These are phyloP conservation scores for Bufo gargarizans DNA, from an alignment of 2,113 vertebrate species.

Conservation along the genomic window DNA sequence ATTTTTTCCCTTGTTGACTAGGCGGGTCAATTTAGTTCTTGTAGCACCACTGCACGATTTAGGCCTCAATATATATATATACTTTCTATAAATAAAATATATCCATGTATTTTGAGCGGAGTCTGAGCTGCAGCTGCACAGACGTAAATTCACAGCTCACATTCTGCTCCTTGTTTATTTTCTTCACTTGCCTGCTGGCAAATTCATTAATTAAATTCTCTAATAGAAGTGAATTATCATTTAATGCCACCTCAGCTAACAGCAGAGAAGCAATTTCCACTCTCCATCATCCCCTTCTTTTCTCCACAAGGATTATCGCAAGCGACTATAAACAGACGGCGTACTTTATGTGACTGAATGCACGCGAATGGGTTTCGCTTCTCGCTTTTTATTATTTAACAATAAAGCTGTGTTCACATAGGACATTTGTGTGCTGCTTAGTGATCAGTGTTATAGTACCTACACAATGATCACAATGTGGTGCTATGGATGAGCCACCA, in stretches of 20 bases:
- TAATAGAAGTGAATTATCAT: constrained; percentile 39
- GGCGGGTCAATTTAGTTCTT: too few species aligned
- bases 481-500: background rate
- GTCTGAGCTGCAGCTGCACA: background rate
- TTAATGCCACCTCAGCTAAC: background rate
- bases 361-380: background rate
- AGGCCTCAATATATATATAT: too few species aligned
- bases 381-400: background rate
- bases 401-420: background rate
- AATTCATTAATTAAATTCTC: constrained; percentile 32
- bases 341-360: background rate
- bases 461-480: background rate
- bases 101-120: background rate
- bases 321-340: background rate
- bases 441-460: background rate
- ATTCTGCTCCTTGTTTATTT: constrained; percentile 36
- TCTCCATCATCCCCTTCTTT: background rate
- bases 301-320: background rate
- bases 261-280: constrained; percentile 17
- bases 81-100: background rate
- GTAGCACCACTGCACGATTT: too few species aligned
- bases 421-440: background rate
- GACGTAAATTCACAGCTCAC: background rate
- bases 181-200: background rate
- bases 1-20: too few species aligned